A percentile compares a stretch with the other conserved stretches of the same genome.
phyloP scores from a whole-genome alignment of 2,113 vertebrate genomes.

The Lontra canadensis region DNA sequence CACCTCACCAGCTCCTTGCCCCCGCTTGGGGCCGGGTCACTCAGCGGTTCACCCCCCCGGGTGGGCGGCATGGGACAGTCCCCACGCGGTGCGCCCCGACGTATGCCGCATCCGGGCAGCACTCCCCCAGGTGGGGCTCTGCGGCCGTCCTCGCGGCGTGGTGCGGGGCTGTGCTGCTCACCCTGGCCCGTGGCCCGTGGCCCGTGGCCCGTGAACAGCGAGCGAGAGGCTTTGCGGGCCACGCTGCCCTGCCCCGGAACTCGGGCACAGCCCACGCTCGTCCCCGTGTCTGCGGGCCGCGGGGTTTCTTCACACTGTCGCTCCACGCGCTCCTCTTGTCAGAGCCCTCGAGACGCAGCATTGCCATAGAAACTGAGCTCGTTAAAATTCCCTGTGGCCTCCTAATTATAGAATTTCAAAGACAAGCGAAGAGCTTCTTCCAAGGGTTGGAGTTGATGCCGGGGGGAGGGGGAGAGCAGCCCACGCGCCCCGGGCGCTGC shows the following conservation, averaged over 20 bases:
- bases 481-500: fast-evolving
- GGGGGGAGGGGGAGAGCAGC: neutral
- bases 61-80: fast-evolving
- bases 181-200: too few relatives aligned
- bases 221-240: neutral
- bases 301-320: neutral
- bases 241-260: neutral
- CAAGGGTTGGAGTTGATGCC: slow-evolving; percentile 1
- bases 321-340: neutral
- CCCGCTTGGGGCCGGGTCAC: neutral
- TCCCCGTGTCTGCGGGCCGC: neutral
- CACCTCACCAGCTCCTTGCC: neutral
- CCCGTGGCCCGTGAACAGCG: fast-evolving
- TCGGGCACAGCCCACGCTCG: fast-evolving
- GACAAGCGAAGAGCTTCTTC: neutral
- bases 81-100: fast-evolving
- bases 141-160: too few relatives aligned
- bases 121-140: neutral
- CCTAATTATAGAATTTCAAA: slow-evolving; percentile 76
- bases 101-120: neutral
- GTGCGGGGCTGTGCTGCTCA: neutral
- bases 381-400: slow-evolving; percentile 56
- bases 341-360: slow-evolving; percentile 31
- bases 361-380: slow-evolving; percentile 78
- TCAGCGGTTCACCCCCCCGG: neutral